Percentiles rank a stretch among this genome's conserved stretches.
phyloP scores from a whole-genome alignment of 2,888 invertebrate genomes.

The Mesoligia furuncula region DNA sequence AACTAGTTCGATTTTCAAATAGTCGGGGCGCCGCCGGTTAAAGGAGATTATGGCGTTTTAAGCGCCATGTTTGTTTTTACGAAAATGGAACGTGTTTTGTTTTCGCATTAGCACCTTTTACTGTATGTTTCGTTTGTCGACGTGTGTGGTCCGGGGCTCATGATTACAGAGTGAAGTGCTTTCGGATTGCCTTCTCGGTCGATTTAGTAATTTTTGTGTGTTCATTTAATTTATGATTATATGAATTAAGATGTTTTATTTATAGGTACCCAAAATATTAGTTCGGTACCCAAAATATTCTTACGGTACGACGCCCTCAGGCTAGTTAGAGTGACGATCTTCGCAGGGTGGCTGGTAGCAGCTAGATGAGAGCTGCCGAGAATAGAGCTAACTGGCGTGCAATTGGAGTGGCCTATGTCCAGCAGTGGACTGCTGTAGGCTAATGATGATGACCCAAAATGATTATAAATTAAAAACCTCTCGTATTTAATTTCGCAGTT shows the following conservation, averaged over 20 bases:
- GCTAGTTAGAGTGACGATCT: background rate
- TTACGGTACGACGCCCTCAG: background rate
- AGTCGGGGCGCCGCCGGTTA: constrained; percentile 86
- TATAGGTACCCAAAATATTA: background rate
- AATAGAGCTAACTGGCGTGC: background rate
- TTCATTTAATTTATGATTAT: constrained; percentile 18
- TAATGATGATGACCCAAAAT: background rate
- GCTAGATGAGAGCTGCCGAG: background rate
- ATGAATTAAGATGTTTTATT: constrained; percentile 18
- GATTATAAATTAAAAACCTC: constrained; percentile 2
- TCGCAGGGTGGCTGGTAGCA: background rate
- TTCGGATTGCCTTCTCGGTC: constrained; percentile 47
- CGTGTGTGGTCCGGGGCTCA: constrained; percentile 84
- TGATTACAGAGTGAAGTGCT: constrained; percentile 56
- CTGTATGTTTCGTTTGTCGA: constrained; percentile 82
- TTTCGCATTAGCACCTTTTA: constrained; percentile 89
- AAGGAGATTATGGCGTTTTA: constrained; percentile 87
- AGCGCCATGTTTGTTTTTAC: constrained; percentile 83
- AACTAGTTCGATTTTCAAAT: constrained; percentile 82
- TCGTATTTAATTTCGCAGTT: background rate
- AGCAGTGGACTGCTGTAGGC: background rate
- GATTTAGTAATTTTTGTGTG: constrained; percentile 61
- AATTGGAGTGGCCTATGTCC: background rate
- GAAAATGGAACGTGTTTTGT: constrained; percentile 86
- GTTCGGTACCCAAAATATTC: background rate